A percentile compares a stretch with the other conserved stretches of the same genome.
Evolutionary conservation across 2,113 vertebrate genomes (phyloP).

Genomic region (Thymallus thymallus): DNA sequence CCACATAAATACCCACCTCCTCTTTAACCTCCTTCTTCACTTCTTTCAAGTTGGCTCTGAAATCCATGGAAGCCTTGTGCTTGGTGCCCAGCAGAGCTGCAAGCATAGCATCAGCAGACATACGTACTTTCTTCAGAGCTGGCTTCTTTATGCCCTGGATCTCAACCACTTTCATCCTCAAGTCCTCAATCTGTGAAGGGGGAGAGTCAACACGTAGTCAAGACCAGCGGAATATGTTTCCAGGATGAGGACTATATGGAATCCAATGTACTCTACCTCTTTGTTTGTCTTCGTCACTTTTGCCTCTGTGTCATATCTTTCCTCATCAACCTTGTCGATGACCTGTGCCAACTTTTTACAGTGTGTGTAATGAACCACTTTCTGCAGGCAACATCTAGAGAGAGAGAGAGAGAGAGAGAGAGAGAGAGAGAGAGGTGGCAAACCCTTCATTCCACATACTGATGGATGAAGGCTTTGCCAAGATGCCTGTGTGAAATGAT

Average conservation of each 20-base stretch:
- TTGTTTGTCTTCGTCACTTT: constrained; percentile 85
- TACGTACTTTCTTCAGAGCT: constrained; percentile 66
- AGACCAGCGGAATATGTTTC: neutral
- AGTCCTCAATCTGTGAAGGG: constrained; percentile 55
- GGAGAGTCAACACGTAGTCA: neutral
- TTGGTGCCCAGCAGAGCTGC: constrained; percentile 82
- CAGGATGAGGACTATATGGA: neutral
- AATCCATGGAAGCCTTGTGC: constrained; percentile 92
- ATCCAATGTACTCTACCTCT: constrained; percentile 75
- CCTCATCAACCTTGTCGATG: constrained; percentile 88
- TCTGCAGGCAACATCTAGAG: too few species aligned
- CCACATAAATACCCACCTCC: constrained; percentile 67
- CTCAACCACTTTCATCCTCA: constrained; percentile 67
- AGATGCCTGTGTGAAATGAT: too few species aligned
- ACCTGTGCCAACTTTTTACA: constrained; percentile 81
- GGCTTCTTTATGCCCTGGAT: constrained; percentile 65
- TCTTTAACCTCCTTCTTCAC: constrained; percentile 94
- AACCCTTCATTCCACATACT: too few species aligned
- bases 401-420: too few species aligned
- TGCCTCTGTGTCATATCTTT: constrained; percentile 85
- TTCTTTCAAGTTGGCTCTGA: constrained; percentile 91
- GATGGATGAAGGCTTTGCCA: too few species aligned
- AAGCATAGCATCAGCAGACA: constrained; percentile 70
- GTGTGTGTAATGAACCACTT: too few species aligned
- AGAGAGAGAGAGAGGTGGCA: too few species aligned